phyloP scores from a whole-genome alignment of 2,113 vertebrate species.

The Phaetusa simplex region DNA sequence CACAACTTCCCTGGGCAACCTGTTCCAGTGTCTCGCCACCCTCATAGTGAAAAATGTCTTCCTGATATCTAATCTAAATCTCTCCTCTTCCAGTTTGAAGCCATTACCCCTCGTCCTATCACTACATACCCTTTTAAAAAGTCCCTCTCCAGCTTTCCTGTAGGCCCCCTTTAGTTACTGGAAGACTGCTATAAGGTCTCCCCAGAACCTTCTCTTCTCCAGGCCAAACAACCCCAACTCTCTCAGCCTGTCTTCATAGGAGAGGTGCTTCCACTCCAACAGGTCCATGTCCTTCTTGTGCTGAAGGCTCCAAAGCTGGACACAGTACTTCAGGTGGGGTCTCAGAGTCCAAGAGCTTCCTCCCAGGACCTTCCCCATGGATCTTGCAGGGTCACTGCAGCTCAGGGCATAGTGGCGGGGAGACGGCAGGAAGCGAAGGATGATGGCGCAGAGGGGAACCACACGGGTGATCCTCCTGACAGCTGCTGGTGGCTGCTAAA shows the following conservation, averaged over 20 bases:
- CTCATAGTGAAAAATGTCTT: too few relatives aligned
- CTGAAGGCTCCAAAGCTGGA: not conserved
- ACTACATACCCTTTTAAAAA: not conserved
- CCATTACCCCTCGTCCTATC: not conserved
- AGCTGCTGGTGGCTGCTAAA: not conserved
- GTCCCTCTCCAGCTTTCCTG: not conserved
- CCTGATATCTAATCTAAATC: too few relatives aligned
- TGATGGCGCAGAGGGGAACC: fast-evolving
- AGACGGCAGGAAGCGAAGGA: fast-evolving
- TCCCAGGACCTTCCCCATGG: not conserved
- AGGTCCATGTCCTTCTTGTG: not conserved
- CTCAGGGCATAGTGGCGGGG: fast-evolving
- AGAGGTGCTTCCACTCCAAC: not conserved
- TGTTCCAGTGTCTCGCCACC: too few relatives aligned
- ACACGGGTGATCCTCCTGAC: fast-evolving
- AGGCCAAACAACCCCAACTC: not conserved
- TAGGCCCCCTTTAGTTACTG: not conserved
- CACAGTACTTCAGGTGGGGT: not conserved
- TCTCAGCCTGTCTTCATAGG: not conserved
- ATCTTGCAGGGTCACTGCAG: not conserved
- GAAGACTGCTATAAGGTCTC: not conserved
- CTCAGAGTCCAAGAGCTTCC: not conserved
- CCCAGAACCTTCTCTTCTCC: not conserved
- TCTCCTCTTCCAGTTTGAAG: not conserved
- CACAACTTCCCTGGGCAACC: too few relatives aligned